These are phyloP conservation scores for Diarsia mendica DNA, from an alignment of 2,888 invertebrate species.

Conservation along the genomic window DNA sequence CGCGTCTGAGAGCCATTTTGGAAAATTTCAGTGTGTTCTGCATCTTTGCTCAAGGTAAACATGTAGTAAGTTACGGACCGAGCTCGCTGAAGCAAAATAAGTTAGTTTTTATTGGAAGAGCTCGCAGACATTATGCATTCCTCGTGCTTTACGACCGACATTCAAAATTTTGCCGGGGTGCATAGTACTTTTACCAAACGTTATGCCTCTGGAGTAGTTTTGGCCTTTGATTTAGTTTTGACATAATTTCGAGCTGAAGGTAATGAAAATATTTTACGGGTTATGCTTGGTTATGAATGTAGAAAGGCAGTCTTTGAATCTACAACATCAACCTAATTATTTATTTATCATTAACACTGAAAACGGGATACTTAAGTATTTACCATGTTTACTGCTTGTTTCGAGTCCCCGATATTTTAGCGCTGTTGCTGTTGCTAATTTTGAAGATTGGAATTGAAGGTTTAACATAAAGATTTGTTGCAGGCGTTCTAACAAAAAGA, in stretches of 20 bases:
- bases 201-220: slow-evolving; percentile 7
- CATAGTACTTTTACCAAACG: slow-evolving; percentile 42
- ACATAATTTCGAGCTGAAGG: slow-evolving; percentile 8
- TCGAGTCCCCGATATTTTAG: no score
- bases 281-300: not conserved
- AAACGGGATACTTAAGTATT: no score
- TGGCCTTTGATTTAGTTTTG: slow-evolving; percentile 20
- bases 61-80: slow-evolving; percentile 19
- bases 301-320: not conserved
- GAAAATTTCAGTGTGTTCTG: slow-evolving; percentile 30
- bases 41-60: slow-evolving; percentile 36
- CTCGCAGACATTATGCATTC: slow-evolving; percentile 60
- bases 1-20: slow-evolving; percentile 19
- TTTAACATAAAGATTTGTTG: no score
- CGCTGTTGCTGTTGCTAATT: no score
- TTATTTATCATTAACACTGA: no score
- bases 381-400: no score
- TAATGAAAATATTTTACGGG: not conserved
- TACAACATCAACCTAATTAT: not conserved
- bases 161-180: slow-evolving; percentile 59
- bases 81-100: slow-evolving; percentile 63
- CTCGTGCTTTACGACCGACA: slow-evolving; percentile 60
- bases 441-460: no score
- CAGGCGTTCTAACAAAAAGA: not conserved
- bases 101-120: slow-evolving; percentile 64